Evolutionary conservation across 2,888 invertebrate genomes (phyloP), one percentile per base, ranked within the genome.

Genomic region (Notodromas monacha): DNA sequence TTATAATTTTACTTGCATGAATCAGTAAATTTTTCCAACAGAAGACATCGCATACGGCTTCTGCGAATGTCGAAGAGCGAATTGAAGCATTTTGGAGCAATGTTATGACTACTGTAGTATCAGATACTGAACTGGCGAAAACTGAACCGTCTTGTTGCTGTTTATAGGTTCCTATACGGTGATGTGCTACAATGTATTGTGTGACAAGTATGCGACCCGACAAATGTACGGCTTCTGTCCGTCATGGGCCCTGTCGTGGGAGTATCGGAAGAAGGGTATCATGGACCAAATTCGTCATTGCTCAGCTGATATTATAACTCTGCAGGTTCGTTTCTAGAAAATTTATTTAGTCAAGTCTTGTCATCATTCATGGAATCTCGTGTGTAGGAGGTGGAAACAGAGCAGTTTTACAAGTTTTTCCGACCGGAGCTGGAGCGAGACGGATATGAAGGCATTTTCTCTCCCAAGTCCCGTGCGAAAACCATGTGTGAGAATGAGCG

Each of bases 141-240:
- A n/a, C n/a, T n/a, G n/a, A n/a, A n/a, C n/a, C n/a, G n/a, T n/a
- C n/a, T n/a, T n/a, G n/a, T n/a, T n/a, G n/a, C 6, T n/a, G 21
- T n/a, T 45, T 44, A 15, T 43, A 51, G 50, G 79, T 58, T 73
- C 81, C 50, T 89, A 92, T 58, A 89, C 92, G 40, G 86, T 92
- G 44, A 84, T 96, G 77, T 92, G 92, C 54, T 96, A 96, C 61
- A 96, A 96, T 56, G 86, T 96, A 39, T 60, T 96, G 40, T 89
- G 92, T 57, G 89, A 92, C 60, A 89, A 89, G 56, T 92, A 89
- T 50, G 92, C 92, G 37, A 92, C 92, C 31, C 57, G 86, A 43
- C 84, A 86, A 55, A 79, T 86, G 73, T 96, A 96, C 57, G 86
- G 81, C 42, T 96, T 96, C 56, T 96, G 92, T 51, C 92, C 96